phyloP scores from a whole-genome alignment of 2,888 invertebrate species.

The Chrysina gloriosa region DNA sequence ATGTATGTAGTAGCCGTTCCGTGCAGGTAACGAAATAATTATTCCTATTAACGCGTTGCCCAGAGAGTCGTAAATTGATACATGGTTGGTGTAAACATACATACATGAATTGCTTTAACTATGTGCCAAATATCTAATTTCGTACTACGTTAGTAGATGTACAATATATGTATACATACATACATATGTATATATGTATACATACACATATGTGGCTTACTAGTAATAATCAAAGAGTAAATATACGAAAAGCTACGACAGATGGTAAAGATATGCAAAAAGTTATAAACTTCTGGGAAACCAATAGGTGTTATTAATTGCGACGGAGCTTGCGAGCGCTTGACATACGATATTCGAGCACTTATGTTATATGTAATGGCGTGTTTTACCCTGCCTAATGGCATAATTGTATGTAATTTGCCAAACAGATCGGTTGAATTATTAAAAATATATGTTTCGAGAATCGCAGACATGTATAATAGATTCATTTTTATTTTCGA shows the following conservation, averaged over 20 bases:
- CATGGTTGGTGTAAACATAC: background rate
- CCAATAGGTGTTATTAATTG: background rate
- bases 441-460: constrained; percentile 29
- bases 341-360: constrained; percentile 16
- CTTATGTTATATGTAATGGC: background rate
- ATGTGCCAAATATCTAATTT: constrained; percentile 4
- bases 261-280: background rate
- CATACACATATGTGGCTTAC: background rate
- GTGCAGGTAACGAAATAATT: background rate
- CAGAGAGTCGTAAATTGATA: background rate
- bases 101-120: background rate
- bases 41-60: background rate
- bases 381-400: background rate
- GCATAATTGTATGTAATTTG: constrained; percentile 26
- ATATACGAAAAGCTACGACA: background rate
- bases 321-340: background rate
- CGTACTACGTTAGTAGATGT: background rate
- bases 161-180: background rate
- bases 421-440: constrained; percentile 20
- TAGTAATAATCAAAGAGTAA: background rate
- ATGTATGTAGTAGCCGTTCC: background rate
- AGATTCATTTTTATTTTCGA: background rate
- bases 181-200: background rate
- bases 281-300: background rate
- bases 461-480: background rate